Evolutionary conservation across 2,113 vertebrate genomes (phyloP).

Genomic region (Dipodomys merriami): DNA sequence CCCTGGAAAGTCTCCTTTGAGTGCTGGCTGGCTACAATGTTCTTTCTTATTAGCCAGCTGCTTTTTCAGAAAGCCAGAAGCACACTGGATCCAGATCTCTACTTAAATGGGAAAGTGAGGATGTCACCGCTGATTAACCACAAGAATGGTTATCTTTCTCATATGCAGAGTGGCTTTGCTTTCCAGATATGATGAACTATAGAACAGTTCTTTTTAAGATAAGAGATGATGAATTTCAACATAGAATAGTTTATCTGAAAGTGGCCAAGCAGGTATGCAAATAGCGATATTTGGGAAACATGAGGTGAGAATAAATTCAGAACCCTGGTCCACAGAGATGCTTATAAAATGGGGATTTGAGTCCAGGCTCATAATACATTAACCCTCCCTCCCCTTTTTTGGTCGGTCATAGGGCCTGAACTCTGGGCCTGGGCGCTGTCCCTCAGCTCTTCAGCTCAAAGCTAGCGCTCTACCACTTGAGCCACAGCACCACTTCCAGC

Average conservation of each 20-base stretch:
- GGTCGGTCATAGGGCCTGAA: too few species aligned
- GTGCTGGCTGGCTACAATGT: not conserved
- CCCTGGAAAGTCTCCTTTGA: not conserved
- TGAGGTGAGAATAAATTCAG: constrained; percentile 58
- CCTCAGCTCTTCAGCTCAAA: too few species aligned
- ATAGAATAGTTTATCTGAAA: not conserved
- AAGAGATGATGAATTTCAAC: not conserved
- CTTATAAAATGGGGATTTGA: not conserved
- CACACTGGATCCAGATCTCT: not conserved
- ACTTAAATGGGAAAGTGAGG: not conserved
- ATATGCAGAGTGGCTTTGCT: not conserved
- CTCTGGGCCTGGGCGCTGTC: too few species aligned
- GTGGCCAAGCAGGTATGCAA: not conserved
- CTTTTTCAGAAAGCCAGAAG: not conserved
- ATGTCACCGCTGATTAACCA: not conserved
- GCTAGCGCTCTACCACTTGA: too few species aligned
- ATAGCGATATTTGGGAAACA: constrained; percentile 50
- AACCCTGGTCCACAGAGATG: constrained; percentile 77
- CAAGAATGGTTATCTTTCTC: not conserved
- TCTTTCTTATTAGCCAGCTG: not conserved
- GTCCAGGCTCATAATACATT: too few species aligned
- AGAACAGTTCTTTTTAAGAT: not conserved
- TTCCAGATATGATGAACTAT: not conserved
- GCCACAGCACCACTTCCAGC: too few species aligned
- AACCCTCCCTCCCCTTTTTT: too few species aligned